These are phyloP conservation scores for Hepsetus odoe DNA, from an alignment of 2,113 vertebrate genomes.

Conservation along the genomic window DNA sequence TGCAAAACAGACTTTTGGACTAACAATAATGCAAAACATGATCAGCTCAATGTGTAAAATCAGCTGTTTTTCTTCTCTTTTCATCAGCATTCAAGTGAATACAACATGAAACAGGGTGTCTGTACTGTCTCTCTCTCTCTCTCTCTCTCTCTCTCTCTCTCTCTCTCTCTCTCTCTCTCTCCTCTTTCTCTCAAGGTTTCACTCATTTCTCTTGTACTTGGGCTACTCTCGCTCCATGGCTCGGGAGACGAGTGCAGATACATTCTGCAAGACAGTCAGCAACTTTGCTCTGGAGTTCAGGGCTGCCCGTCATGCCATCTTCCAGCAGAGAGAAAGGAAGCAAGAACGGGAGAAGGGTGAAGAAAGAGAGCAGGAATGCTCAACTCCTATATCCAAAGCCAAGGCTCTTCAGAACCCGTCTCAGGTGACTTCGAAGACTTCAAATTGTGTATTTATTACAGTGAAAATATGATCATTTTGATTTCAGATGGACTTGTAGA, in stretches of 20 bases:
- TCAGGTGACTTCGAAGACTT: slow-evolving; percentile 1
- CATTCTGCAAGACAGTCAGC: slow-evolving; percentile 77
- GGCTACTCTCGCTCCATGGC: slow-evolving; percentile 73
- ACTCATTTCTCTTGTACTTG: slow-evolving; percentile 78
- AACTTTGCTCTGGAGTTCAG: slow-evolving; percentile 79
- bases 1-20: too few relatives aligned
- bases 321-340: slow-evolving; percentile 68
- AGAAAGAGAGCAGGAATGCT: slow-evolving; percentile 34
- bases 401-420: slow-evolving; percentile 19
- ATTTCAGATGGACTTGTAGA: too few relatives aligned
- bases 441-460: background rate
- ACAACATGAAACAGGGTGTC: too few relatives aligned
- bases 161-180: background rate
- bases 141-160: background rate
- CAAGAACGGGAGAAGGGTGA: slow-evolving; percentile 51
- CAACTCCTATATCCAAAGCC: slow-evolving; percentile 25
- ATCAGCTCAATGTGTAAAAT: too few relatives aligned
- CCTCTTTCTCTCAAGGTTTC: slow-evolving; percentile 66
- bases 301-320: slow-evolving; percentile 60
- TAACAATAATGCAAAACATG: too few relatives aligned
- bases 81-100: too few relatives aligned
- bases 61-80: too few relatives aligned
- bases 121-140: background rate
- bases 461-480: too few relatives aligned
- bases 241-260: slow-evolving; percentile 66